Percentiles rank a stretch among this genome's conserved stretches.
phyloP scores from a whole-genome alignment of 2,797 vertebrate genomes.

The Falco novaeseelandiae region DNA sequence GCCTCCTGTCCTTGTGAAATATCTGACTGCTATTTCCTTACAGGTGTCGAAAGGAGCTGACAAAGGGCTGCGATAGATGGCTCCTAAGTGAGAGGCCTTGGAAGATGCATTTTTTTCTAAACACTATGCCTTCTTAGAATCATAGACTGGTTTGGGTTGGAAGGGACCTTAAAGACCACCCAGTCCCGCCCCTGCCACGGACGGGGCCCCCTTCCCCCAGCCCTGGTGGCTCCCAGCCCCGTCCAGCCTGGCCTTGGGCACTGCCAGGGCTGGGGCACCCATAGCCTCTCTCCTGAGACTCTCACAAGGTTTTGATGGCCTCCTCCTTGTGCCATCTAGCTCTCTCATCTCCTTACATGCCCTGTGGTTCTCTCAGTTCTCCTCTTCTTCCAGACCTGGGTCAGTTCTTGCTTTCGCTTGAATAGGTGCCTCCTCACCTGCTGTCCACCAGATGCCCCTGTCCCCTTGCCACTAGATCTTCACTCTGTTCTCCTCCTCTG shows the following conservation, averaged over 20 bases:
- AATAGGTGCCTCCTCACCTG: not conserved
- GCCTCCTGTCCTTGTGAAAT: not conserved
- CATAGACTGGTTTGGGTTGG: not conserved
- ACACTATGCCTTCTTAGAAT: not conserved
- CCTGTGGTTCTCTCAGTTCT: not conserved
- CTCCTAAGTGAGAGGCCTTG: not conserved
- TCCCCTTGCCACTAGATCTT: not conserved
- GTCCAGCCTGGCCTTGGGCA: not conserved
- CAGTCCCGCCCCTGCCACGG: too few relatives aligned
- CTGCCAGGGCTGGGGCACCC: not conserved
- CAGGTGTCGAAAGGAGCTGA: not conserved
- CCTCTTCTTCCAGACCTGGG: not conserved
- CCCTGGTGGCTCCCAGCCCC: not conserved
- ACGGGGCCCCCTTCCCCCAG: too few relatives aligned
- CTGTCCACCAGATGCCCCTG: not conserved
- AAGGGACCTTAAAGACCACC: not conserved
- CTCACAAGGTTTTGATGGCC: not conserved
- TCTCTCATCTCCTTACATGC: not conserved
- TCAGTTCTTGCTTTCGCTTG: not conserved
- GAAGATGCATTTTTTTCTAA: not conserved
- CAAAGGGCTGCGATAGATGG: not conserved
- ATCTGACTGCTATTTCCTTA: not conserved
- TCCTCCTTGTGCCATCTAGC: not conserved
- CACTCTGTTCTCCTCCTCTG: not conserved
- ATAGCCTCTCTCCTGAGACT: not conserved